phyloP scores from a whole-genome alignment of 2,797 vertebrate species.

The Karalla daura region DNA sequence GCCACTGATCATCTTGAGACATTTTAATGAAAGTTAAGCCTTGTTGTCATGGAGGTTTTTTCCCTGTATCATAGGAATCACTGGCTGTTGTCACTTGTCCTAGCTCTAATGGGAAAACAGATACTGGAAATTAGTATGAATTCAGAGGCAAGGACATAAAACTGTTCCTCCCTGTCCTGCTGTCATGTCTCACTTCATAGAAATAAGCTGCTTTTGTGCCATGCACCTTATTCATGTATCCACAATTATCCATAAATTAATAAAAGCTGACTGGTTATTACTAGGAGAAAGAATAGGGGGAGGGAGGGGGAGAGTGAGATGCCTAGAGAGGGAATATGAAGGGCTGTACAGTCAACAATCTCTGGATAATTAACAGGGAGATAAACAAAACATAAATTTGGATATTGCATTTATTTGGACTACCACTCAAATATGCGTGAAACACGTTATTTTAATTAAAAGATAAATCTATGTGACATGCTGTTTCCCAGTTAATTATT shows the following conservation, averaged over 20 bases:
- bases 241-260: constrained; percentile 86
- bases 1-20: neutral
- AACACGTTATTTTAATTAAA: constrained; percentile 99
- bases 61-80: constrained; percentile 13
- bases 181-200: constrained; percentile 76
- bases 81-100: constrained; percentile 46
- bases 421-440: constrained; percentile 99
- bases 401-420: constrained; percentile 99
- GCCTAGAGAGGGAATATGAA: constrained; percentile 83
- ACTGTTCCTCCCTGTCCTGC: constrained; percentile 52
- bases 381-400: constrained; percentile 99
- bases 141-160: constrained; percentile 57
- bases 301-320: constrained; percentile 54
- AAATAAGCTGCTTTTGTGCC: constrained; percentile 70
- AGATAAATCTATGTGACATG: constrained; percentile 99
- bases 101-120: constrained; percentile 66
- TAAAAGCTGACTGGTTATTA: constrained; percentile 94
- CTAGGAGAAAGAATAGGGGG: constrained; percentile 59
- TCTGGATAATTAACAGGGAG: constrained; percentile 99
- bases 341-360: constrained; percentile 96
- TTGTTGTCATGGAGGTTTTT: constrained; percentile 15
- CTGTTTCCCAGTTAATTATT: constrained; percentile 99
- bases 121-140: constrained; percentile 73
- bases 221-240: constrained; percentile 79
- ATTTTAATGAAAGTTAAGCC: neutral